phyloP scores from a whole-genome alignment of 2,888 invertebrate species.

The Heliconius erato region DNA sequence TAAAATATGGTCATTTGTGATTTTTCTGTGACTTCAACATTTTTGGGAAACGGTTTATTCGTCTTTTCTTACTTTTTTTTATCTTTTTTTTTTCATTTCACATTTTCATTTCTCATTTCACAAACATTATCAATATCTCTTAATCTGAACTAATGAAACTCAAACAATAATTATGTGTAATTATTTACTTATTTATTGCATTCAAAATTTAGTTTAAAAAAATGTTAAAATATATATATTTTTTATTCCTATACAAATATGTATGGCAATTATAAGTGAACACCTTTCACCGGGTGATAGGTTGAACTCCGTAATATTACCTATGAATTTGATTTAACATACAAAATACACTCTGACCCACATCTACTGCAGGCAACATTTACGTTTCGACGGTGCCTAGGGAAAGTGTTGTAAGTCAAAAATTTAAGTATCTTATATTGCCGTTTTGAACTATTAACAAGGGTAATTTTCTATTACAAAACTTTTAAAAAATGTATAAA shows the following conservation, averaged over 20 bases:
- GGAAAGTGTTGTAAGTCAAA: no score
- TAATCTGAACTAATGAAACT: background rate
- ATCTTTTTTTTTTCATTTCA: no score
- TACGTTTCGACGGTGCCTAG: background rate
- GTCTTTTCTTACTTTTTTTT: background rate
- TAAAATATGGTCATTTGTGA: background rate
- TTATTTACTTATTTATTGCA: background rate
- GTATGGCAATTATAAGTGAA: background rate
- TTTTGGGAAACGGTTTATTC: background rate
- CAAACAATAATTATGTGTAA: background rate
- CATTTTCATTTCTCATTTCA: no score
- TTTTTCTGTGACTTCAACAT: background rate
- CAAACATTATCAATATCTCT: background rate
- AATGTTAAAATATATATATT: background rate
- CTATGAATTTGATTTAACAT: conserved; percentile 25
- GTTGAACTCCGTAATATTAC: conserved; percentile 23
- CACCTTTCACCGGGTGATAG: conserved; percentile 38
- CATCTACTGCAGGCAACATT: conserved; percentile 9
- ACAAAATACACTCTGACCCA: conserved; percentile 36
- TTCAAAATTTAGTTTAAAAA: background rate
- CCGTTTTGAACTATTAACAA: no score
- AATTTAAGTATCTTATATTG: no score
- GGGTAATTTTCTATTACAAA: no score
- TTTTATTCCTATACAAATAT: background rate
- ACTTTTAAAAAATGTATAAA: no score